These are phyloP conservation scores for human DNA, from an alignment of 2,113 vertebrate species.

Conservation along the genomic window DNA sequence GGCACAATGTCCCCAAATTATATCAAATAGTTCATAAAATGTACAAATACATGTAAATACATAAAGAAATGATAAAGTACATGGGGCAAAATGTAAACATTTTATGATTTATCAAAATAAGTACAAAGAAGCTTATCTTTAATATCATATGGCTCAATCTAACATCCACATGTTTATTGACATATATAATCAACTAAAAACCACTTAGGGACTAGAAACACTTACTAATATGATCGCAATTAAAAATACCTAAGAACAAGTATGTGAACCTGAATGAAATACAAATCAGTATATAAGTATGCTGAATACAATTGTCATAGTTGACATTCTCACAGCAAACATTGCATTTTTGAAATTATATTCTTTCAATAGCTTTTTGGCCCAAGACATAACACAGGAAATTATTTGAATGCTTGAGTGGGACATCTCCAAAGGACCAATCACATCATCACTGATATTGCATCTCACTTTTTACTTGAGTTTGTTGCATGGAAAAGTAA, in stretches of 20 bases:
- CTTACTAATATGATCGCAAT: background rate
- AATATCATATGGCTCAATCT: background rate
- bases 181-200: background rate
- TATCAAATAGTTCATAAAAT: conserved; percentile 21
- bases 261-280: background rate
- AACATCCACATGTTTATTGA: background rate
- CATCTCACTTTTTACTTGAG: conserved; percentile 67
- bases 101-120: conserved; percentile 29
- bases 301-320: background rate
- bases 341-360: conserved; percentile 53
- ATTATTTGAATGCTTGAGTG: conserved; percentile 61
- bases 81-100: background rate
- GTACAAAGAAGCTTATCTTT: background rate
- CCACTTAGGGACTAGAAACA: background rate
- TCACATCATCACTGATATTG: conserved; percentile 74
- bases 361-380: conserved; percentile 65
- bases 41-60: background rate
- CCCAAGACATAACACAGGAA: conserved; percentile 70
- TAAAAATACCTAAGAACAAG: conserved; percentile 13
- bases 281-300: background rate
- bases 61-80: background rate
- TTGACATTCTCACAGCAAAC: conserved; percentile 52
- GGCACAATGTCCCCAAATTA: background rate
- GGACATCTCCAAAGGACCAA: conserved; percentile 74
- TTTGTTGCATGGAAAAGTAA: conserved; percentile 81